A percentile compares a stretch with the other conserved stretches of the same genome.
Conservation (phyloP, 2,113 vertebrate species). For the chimpanzee (Pan troglodytes) region NHGRI_mPanTro3-v2.1_pri NC_072417.2:88693001-88693500, state of each 20-base stretch:
- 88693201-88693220: background rate
- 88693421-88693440: background rate
- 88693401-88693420: background rate
- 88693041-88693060: background rate
- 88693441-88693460: background rate
- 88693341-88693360: background rate
- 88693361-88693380: background rate
- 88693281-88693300: background rate
- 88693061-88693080: accelerated
- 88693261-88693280: background rate
- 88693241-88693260: background rate
- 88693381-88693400: background rate
- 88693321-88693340: accelerated
- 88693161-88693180: background rate
- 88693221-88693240: background rate
- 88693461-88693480: background rate
- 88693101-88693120: background rate
- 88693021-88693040: accelerated
- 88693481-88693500: background rate
- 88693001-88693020: background rate
- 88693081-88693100: background rate
- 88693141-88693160: background rate
- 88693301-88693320: background rate
- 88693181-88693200: background rate
- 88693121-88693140: background rate